Conservation (phyloP, 2,113 vertebrate species). For the Chloropsis cyanopogon region DNA sequence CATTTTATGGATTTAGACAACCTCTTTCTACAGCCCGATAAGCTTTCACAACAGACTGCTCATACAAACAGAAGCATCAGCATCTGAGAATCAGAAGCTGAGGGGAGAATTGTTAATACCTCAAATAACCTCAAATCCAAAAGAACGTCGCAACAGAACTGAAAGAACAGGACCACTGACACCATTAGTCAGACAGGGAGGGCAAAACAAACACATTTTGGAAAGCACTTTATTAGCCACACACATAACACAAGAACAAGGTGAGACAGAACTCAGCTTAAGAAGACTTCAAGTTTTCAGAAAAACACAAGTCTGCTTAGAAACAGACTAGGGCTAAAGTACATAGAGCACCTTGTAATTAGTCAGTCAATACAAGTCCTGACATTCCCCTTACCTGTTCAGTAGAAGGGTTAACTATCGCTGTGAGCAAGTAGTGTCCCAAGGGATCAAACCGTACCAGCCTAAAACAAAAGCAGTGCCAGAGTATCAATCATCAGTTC, state of each 20-base stretch:
- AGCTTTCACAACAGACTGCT: not conserved
- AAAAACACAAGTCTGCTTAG: not conserved
- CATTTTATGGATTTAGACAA: not conserved
- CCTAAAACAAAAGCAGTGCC: slow-evolving; percentile 73
- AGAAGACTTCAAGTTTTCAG: not conserved
- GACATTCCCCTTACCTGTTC: slow-evolving; percentile 84
- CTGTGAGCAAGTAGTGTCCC: slow-evolving; percentile 97
- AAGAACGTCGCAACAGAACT: not conserved
- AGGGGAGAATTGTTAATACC: not conserved
- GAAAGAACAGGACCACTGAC: not conserved
- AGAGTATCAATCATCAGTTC: not conserved
- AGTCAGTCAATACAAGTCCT: not conserved
- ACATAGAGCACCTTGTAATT: not conserved
- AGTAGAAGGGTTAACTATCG: slow-evolving; percentile 97
- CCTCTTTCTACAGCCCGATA: not conserved
- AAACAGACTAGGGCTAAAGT: not conserved
- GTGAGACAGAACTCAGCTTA: not conserved
- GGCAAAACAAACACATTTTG: not conserved
- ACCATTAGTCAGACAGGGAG: not conserved
- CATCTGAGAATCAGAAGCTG: not conserved
- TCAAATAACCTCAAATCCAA: not conserved
- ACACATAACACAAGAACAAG: not conserved
- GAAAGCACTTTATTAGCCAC: not conserved
- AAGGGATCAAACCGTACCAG: slow-evolving; percentile 97
- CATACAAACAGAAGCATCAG: not conserved